A percentile compares a stretch with the other conserved stretches of the same genome.
Conservation (phyloP, 2,888 invertebrate species). For the Chrysotoxum bicinctum region DNA sequence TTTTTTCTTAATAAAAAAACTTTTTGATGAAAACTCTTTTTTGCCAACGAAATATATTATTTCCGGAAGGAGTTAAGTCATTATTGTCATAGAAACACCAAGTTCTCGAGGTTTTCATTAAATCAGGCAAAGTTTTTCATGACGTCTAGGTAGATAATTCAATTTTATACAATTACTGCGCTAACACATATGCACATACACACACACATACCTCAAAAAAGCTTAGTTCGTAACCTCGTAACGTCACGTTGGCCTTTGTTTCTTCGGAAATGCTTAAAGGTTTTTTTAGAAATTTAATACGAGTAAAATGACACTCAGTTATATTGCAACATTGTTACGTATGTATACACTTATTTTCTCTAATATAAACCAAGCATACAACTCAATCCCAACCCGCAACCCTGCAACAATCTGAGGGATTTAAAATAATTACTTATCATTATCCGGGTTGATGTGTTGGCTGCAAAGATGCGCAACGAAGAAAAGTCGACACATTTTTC, state of each 20-base stretch:
- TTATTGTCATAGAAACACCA: background rate
- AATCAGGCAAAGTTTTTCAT: background rate
- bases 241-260: background rate
- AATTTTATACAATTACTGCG: background rate
- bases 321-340: background rate
- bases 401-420: constrained; percentile 7
- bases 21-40: background rate
- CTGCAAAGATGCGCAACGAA: constrained; percentile 7
- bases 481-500: constrained; percentile 46
- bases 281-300: constrained; percentile 1
- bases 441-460: constrained; percentile 38
- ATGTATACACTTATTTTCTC: background rate
- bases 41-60: background rate
- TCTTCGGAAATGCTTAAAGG: background rate
- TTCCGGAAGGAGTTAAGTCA: background rate
- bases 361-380: background rate
- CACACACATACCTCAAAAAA: background rate
- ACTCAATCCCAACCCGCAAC: background rate
- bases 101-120: background rate
- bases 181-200: too few species aligned
- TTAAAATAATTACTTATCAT: constrained; percentile 43
- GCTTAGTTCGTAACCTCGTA: background rate
- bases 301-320: background rate
- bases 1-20: too few species aligned
- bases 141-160: background rate